Percentiles rank a stretch among this genome's conserved stretches.
Conservation (phyloP, 2,797 vertebrate species). For the Xenentodon cancila region DNA sequence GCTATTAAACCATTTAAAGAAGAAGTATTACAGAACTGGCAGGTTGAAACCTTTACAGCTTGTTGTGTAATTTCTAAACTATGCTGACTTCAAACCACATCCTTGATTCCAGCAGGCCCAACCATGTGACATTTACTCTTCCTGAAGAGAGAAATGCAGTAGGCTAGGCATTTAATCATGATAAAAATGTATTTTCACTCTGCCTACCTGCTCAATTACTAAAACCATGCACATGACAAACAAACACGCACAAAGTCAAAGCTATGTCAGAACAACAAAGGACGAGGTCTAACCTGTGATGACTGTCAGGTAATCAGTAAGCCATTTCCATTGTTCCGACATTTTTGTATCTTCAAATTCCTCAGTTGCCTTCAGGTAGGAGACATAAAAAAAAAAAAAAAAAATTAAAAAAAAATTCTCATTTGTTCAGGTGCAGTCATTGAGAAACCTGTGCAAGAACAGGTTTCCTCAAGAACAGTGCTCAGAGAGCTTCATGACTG, state of each 20-base stretch:
- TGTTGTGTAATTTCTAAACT: not conserved
- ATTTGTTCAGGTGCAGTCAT: no score
- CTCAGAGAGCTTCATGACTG: no score
- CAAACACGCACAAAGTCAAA: no score
- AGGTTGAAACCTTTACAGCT: no score
- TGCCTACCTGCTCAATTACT: not conserved
- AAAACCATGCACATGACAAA: no score
- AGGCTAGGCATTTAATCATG: not conserved
- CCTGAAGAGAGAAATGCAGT: not conserved
- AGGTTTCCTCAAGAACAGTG: no score
- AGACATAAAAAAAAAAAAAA: not conserved
- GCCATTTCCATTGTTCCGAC: constrained; percentile 39
- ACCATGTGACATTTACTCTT: no score
- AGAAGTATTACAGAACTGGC: not conserved
- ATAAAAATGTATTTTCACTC: not conserved
- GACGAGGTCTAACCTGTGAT: not conserved
- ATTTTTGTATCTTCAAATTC: not conserved
- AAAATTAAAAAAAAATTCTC: no score
- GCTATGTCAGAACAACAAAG: no score
- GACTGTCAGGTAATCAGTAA: constrained; percentile 55
- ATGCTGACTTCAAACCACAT: not conserved
- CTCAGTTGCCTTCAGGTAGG: constrained; percentile 47
- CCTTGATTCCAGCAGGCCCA: no score
- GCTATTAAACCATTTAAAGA: not conserved
- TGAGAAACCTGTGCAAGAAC: no score